These are phyloP conservation scores for Hoplodrina ambigua DNA, from an alignment of 2,888 invertebrate genomes.

Conservation along the genomic window DNA sequence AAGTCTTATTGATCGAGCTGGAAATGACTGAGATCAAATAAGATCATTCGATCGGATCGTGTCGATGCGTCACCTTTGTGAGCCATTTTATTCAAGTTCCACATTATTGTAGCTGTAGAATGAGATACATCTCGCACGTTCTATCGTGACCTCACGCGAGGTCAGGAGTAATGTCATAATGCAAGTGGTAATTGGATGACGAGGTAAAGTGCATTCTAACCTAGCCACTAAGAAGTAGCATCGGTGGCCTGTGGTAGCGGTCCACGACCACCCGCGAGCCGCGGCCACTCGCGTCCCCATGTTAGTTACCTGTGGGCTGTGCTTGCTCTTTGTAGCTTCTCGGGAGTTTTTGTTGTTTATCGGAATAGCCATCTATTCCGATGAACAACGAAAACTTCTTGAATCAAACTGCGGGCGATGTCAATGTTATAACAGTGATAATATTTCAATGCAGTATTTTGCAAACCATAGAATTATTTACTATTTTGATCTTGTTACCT, in stretches of 20 bases:
- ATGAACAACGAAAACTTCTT: neutral
- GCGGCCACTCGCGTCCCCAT: conserved; percentile 58
- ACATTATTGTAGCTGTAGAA: conserved; percentile 69
- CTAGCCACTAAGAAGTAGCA: conserved; percentile 66
- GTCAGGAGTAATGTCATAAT: conserved; percentile 46
- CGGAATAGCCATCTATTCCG: conserved; percentile 2
- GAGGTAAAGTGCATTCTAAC: conserved; percentile 76
- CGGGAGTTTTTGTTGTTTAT: neutral
- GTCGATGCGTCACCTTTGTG: conserved; percentile 90
- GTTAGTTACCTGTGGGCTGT: conserved; percentile 59
- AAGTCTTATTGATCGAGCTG: conserved; percentile 49
- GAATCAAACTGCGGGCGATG: conserved; percentile 9
- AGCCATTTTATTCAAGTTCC: conserved; percentile 87
- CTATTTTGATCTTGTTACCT: conserved; percentile 3
- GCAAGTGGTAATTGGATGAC: conserved; percentile 40
- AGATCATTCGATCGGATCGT: conserved; percentile 88
- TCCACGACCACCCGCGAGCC: conserved; percentile 61
- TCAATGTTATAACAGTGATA: conserved; percentile 19
- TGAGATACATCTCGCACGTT: conserved; percentile 43
- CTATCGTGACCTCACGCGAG: conserved; percentile 43
- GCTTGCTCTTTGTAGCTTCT: conserved; percentile 38
- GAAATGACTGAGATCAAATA: conserved; percentile 70
- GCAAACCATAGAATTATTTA: neutral
- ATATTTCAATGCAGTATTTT: conserved; percentile 5
- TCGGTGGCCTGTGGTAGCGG: conserved; percentile 62